Evolutionary conservation across 2,797 vertebrate genomes (phyloP).

Genomic region (Scolopax rusticola): DNA sequence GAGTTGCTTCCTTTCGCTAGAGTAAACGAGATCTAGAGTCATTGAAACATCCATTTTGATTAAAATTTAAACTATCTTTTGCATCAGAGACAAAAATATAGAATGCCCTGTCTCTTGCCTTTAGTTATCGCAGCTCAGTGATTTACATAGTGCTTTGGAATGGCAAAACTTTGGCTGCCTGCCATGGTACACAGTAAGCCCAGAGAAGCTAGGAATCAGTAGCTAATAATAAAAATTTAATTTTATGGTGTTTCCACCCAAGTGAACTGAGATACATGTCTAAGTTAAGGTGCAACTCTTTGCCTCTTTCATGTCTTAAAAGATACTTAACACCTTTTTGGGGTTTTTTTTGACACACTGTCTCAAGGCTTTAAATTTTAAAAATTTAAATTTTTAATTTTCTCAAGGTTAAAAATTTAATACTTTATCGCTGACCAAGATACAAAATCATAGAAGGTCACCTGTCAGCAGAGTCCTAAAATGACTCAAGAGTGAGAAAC

Average conservation of each 20-base stretch:
- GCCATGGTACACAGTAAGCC: not conserved
- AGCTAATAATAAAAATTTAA: slow-evolving; percentile 36
- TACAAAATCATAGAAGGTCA: not conserved
- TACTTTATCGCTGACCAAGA: not conserved
- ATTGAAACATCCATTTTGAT: slow-evolving; percentile 10
- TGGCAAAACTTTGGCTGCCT: slow-evolving; percentile 41
- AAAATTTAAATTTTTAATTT: no score
- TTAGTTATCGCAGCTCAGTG: slow-evolving; percentile 56
- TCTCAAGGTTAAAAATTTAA: not conserved
- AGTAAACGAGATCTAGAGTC: not conserved
- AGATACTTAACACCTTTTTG: not conserved
- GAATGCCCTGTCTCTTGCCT: slow-evolving; percentile 6
- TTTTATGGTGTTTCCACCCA: not conserved
- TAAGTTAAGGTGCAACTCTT: not conserved
- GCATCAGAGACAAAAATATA: slow-evolving; percentile 4
- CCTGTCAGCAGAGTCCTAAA: not conserved
- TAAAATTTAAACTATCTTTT: slow-evolving; percentile 5
- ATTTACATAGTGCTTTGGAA: slow-evolving; percentile 44
- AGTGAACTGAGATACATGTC: not conserved
- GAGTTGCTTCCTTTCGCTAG: not conserved
- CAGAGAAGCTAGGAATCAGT: slow-evolving; percentile 17
- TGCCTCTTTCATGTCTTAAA: not conserved
- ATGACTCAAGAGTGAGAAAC: not conserved
- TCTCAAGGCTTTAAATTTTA: not conserved
- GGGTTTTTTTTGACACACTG: not conserved